phyloP scores from a whole-genome alignment of 2,888 invertebrate species.

The Danaus chrysippus region DNA sequence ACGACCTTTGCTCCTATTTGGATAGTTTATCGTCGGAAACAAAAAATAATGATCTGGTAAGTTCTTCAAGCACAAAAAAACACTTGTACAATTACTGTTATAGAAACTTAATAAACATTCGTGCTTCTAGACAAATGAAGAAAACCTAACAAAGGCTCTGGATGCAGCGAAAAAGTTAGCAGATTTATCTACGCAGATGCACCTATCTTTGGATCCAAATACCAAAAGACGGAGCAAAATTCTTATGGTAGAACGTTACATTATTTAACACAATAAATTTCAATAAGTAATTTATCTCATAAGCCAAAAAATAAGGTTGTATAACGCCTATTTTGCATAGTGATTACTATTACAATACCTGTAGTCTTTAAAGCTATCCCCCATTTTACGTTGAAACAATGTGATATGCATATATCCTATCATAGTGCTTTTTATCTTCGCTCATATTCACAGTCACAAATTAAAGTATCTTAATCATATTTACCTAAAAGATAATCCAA shows the following conservation, averaged over 20 bases:
- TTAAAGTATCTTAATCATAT: too few relatives aligned
- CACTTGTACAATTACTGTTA: neutral
- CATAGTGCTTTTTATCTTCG: too few relatives aligned
- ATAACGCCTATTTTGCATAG: too few relatives aligned
- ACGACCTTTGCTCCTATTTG: constrained; percentile 49
- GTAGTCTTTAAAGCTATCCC: too few relatives aligned
- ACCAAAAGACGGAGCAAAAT: constrained; percentile 48
- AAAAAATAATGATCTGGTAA: constrained; percentile 42
- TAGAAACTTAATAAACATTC: neutral
- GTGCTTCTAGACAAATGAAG: constrained; percentile 30
- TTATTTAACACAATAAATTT: neutral
- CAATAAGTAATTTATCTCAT: too few relatives aligned
- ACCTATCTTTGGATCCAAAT: constrained; percentile 52
- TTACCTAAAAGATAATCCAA: too few relatives aligned
- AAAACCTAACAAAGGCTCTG: constrained; percentile 40
- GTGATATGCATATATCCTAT: too few relatives aligned
- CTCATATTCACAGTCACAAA: too few relatives aligned
- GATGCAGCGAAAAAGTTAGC: constrained; percentile 56
- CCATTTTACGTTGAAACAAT: too few relatives aligned
- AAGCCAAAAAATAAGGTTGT: too few relatives aligned
- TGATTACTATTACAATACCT: too few relatives aligned
- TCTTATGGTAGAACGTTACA: constrained; percentile 39
- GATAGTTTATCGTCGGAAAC: constrained; percentile 38
- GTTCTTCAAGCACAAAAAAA: constrained; percentile 23
- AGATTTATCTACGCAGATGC: constrained; percentile 58